These are phyloP conservation scores for Cranoglanis bouderius DNA, from an alignment of 2,113 vertebrate genomes.

Conservation along the genomic window DNA sequence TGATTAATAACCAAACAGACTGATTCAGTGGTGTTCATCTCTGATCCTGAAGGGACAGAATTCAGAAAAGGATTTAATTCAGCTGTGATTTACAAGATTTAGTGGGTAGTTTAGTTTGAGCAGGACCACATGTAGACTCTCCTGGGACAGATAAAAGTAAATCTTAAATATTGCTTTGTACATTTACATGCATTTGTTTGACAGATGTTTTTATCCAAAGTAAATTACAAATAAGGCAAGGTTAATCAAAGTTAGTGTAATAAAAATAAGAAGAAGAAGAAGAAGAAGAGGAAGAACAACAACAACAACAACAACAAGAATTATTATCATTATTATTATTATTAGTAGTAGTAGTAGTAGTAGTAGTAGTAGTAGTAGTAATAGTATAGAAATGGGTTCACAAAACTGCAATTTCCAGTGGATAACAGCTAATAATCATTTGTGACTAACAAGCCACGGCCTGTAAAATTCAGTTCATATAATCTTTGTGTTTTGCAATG, in stretches of 20 bases:
- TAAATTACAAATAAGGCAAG: not conserved
- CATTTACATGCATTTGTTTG: not conserved
- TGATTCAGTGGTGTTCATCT: not conserved
- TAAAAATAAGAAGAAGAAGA: no score
- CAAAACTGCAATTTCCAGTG: not conserved
- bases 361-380: no score
- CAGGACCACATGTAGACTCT: not conserved
- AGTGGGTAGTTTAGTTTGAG: not conserved
- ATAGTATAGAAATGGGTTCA: not conserved
- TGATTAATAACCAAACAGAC: not conserved
- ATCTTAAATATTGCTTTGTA: not conserved
- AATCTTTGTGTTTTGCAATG: no score
- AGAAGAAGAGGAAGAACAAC: no score
- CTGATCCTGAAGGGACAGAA: not conserved
- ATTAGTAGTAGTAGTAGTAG: no score
- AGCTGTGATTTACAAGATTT: not conserved
- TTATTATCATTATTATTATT: no score
- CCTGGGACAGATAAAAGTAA: not conserved
- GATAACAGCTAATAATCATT: not conserved
- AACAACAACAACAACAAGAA: no score
- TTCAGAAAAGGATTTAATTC: not conserved
- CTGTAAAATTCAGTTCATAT: not conserved
- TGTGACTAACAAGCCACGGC: not conserved
- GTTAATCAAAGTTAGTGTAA: no score
- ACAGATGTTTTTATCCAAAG: not conserved